Percentiles rank a stretch among this genome's conserved stretches.
Conservation (phyloP, 2,113 vertebrate species). For the Phrynosoma platyrhinos region DNA sequence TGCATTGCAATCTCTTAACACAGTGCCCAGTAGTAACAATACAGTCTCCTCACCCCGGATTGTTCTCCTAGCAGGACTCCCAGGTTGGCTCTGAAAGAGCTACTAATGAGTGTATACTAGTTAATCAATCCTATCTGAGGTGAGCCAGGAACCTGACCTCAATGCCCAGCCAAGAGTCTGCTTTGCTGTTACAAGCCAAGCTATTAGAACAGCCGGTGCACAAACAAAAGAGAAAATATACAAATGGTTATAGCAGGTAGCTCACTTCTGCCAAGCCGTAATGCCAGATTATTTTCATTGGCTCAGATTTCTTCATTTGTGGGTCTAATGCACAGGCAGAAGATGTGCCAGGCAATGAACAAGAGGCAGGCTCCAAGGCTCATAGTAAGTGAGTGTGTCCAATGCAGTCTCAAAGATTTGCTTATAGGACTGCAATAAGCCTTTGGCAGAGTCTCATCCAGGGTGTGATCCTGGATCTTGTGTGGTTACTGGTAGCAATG, state of each 20-base stretch:
- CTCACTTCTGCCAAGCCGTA: slow-evolving; percentile 46
- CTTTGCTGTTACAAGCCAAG: slow-evolving; percentile 63
- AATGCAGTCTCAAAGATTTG: slow-evolving; percentile 36
- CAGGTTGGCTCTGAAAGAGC: not conserved
- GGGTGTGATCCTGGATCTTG: not conserved
- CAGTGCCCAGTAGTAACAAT: not conserved
- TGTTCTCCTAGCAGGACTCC: not conserved
- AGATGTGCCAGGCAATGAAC: slow-evolving; percentile 42
- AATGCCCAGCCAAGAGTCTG: slow-evolving; percentile 36
- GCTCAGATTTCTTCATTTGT: slow-evolving; percentile 52
- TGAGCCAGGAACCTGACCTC: slow-evolving; percentile 49
- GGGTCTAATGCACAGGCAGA: slow-evolving; percentile 25
- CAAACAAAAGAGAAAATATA: slow-evolving; percentile 48
- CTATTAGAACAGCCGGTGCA: slow-evolving; percentile 44
- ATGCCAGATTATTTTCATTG: slow-evolving; percentile 54
- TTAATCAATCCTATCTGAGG: slow-evolving; percentile 11
- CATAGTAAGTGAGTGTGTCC: slow-evolving; percentile 12
- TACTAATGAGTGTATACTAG: not conserved
- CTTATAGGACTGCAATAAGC: slow-evolving; percentile 54
- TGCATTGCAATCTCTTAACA: not conserved
- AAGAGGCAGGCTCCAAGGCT: slow-evolving; percentile 50
- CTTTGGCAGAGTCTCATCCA: not conserved
- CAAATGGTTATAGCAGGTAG: slow-evolving; percentile 68
- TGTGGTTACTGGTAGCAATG: not conserved
- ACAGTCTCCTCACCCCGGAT: not conserved